These are phyloP conservation scores for Sciurus carolinensis DNA, from an alignment of 2,797 vertebrate genomes.

Conservation along the genomic window DNA sequence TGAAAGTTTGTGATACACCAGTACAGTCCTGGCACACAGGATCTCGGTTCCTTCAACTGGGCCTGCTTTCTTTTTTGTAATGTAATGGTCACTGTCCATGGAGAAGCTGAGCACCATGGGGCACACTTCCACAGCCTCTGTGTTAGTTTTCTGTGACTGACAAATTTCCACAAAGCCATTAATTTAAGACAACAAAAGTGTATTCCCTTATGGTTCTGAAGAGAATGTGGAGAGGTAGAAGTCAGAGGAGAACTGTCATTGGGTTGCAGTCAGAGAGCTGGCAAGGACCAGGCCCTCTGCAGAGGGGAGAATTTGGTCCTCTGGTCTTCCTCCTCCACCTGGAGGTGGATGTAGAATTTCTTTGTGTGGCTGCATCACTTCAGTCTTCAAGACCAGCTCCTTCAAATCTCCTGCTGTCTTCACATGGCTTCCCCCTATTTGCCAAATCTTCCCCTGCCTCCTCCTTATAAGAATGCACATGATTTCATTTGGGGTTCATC, in stretches of 20 bases:
- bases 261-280: not conserved
- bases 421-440: not conserved
- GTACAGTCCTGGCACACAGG: not conserved
- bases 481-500: not conserved
- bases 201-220: not conserved
- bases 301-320: not conserved
- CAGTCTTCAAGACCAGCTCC: not conserved
- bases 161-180: not conserved
- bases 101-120: not conserved
- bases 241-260: not conserved
- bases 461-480: not conserved
- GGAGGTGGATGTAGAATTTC: not conserved
- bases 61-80: not conserved
- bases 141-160: constrained; percentile 2
- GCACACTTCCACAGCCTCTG: not conserved
- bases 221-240: not conserved
- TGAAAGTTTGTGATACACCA: not conserved
- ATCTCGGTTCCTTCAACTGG: not conserved
- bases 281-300: not conserved
- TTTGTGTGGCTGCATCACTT: not conserved
- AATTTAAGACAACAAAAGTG: not conserved
- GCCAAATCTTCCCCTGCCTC: not conserved
- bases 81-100: not conserved
- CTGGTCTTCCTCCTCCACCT: not conserved
- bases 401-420: not conserved